phyloP scores from a whole-genome alignment of 2,797 vertebrate genomes.

The Caiman crocodilus region DNA sequence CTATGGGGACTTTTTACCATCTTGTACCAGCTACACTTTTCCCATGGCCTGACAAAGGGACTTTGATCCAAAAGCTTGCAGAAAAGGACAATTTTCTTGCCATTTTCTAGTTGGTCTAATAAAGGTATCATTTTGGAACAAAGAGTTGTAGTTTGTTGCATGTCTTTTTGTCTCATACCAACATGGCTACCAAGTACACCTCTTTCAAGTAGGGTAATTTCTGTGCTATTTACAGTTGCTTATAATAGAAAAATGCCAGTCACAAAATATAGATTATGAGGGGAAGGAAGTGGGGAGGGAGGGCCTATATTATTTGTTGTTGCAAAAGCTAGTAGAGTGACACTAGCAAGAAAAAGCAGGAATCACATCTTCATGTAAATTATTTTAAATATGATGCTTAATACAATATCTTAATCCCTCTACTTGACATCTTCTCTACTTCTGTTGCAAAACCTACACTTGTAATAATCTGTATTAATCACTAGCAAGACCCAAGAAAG shows the following conservation, averaged over 20 bases:
- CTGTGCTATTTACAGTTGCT: not conserved
- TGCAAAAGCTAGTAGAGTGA: not conserved
- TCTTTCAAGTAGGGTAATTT: not conserved
- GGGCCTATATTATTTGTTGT: not conserved
- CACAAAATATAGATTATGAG: not conserved
- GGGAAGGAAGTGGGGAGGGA: not conserved
- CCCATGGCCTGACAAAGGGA: no score
- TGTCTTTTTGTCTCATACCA: no score
- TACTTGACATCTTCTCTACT: not conserved
- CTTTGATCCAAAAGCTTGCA: no score
- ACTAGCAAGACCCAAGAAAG: no score
- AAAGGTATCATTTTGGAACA: no score
- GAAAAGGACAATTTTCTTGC: no score
- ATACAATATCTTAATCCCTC: not conserved
- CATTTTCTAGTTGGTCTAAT: no score
- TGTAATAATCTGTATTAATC: not conserved
- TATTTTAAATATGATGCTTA: not conserved
- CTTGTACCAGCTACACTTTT: no score
- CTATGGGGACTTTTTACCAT: no score
- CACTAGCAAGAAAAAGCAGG: not conserved
- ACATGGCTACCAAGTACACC: no score
- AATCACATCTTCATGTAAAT: not conserved
- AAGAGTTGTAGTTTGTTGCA: no score
- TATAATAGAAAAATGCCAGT: not conserved
- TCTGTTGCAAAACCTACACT: not conserved